Percentiles rank a stretch among this genome's conserved stretches.
Conservation (phyloP, 2,888 invertebrate genomes). For the Atrina japonica region DNA sequence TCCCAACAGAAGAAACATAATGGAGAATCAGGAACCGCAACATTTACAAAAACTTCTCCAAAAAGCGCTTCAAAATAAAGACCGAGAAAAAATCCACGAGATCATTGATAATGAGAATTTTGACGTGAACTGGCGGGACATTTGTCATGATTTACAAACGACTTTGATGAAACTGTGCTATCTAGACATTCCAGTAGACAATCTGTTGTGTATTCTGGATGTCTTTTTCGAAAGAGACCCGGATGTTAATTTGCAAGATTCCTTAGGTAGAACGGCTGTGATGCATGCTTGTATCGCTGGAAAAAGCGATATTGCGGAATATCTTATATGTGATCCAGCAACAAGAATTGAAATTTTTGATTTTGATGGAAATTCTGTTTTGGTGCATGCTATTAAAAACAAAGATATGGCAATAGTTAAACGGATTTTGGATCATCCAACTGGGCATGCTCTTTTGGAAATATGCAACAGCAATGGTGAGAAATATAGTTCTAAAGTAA, state of each 20-base stretch:
- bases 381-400: slow-evolving; percentile 63
- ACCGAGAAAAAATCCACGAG: slow-evolving; percentile 44
- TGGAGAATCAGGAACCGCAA: slow-evolving; percentile 22
- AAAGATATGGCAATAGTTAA: slow-evolving; percentile 58
- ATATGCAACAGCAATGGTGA: slow-evolving; percentile 59
- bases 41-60: slow-evolving; percentile 26
- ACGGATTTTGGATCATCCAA: slow-evolving; percentile 52
- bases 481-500: too few species aligned
- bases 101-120: slow-evolving; percentile 54
- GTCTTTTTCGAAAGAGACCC: slow-evolving; percentile 52
- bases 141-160: slow-evolving; percentile 67
- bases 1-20: background rate
- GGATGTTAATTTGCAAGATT: slow-evolving; percentile 65
- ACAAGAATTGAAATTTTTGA: slow-evolving; percentile 60
- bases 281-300: slow-evolving; percentile 71
- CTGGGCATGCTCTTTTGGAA: slow-evolving; percentile 44
- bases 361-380: slow-evolving; percentile 66
- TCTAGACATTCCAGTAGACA: slow-evolving; percentile 47
- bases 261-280: slow-evolving; percentile 64
- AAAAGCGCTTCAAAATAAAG: slow-evolving; percentile 45
- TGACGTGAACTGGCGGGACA: slow-evolving; percentile 65
- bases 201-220: slow-evolving; percentile 49
- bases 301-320: slow-evolving; percentile 53
- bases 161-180: slow-evolving; percentile 69
- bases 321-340: slow-evolving; percentile 54